Base-by-base conservation (phyloP, 1,140 invertebrate species). In the Micrasema minimum region DNA sequence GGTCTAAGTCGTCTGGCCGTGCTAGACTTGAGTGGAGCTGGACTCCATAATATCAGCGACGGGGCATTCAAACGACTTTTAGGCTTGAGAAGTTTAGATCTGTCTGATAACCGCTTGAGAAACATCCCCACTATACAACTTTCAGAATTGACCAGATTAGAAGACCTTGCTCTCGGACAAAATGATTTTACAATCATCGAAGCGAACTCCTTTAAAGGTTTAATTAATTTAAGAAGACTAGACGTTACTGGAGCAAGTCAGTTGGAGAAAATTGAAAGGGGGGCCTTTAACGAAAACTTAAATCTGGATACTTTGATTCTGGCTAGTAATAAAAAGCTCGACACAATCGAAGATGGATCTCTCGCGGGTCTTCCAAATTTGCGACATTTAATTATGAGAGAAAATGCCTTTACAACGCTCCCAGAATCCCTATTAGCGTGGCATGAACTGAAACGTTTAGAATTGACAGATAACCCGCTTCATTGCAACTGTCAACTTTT, bases 391-490 rank as follows among this genome's bases (percentile, higher is more conserved):
- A 88, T 90, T 23, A 80, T 96, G 35, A 88, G 90, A 72, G 93
- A 93, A 77, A 95, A 96, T 79, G 90, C 89, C 0, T 88, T 96
- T 71, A 83, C 85, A 23, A 88, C 86, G 12, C 85, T 96, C 46
- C 87, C 89, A 1, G 93, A 94, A 79, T 89, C 90, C 0, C 84
- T 94, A 12, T 88, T 93, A 12, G 88, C 90, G 0, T 95, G 93
- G 88, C 89, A 88, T 61, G 92, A 93, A 73, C 79, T 95, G n/a
- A 85, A 88, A 20, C 86, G 87, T 4, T 77, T 95, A 9, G 92
- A 95, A 72, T 82, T 96, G 5, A 90, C 91, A 11, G 93, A 94
- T 71, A 96, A 96, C 77, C 93, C 93, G 0, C 82, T 96, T 10
- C 81, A 89, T n/a, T 96, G 94, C 79, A 90, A 91, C 74, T 96